These are phyloP conservation scores for Aegithalos caudatus DNA, from an alignment of 2,113 vertebrate species.

Conservation along the genomic window DNA sequence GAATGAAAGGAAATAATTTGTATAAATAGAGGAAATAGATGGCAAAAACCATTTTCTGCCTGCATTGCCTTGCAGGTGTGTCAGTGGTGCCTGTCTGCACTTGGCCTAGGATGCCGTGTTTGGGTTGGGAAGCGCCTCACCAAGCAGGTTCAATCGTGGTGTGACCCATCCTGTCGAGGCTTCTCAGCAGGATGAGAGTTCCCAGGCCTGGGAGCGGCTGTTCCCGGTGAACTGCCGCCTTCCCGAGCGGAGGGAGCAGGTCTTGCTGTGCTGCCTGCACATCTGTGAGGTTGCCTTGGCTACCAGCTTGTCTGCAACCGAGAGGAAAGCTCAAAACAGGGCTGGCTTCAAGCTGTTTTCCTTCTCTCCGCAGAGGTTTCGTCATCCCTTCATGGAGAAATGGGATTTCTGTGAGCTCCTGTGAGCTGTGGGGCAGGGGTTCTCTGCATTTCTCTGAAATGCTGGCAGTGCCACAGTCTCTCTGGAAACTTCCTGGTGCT, in stretches of 20 bases:
- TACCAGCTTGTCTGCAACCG: not conserved
- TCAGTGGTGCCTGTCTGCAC: not conserved
- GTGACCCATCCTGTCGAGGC: not conserved
- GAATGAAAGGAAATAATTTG: not conserved
- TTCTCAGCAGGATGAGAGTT: not conserved
- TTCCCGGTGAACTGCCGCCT: not conserved
- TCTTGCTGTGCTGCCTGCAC: not conserved
- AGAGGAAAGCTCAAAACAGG: not conserved
- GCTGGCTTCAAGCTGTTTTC: not conserved
- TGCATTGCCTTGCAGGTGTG: fast-evolving
- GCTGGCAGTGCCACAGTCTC: not conserved
- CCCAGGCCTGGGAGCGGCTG: not conserved
- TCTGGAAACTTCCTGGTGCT: not conserved
- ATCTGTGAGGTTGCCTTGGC: slow-evolving; percentile 56
- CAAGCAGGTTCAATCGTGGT: fast-evolving
- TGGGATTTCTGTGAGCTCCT: not conserved
- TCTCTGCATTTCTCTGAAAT: not conserved
- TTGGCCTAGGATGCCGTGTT: not conserved
- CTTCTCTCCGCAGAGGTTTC: not conserved
- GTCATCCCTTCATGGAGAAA: not conserved
- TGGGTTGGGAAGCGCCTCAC: fast-evolving
- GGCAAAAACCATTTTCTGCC: not conserved
- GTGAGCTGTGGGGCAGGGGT: not conserved
- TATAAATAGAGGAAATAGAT: not conserved
- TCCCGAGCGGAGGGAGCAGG: not conserved